These are phyloP conservation scores for Penaeus japonicus DNA, from an alignment of 1,140 invertebrate genomes.

Conservation along the genomic window DNA sequence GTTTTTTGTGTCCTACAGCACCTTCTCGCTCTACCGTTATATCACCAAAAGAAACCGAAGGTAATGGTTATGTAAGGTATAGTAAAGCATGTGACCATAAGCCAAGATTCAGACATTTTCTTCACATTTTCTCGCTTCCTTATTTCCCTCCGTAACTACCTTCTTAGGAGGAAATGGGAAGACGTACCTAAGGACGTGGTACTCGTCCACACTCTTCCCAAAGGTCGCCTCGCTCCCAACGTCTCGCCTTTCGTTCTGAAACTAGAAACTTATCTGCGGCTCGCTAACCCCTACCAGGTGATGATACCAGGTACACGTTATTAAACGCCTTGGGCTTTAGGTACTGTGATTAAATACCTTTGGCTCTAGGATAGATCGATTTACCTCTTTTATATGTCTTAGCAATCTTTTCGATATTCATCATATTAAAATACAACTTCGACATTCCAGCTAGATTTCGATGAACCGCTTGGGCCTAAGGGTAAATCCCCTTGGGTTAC, in stretches of 20 bases:
- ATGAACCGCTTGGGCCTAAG: conserved; percentile 60
- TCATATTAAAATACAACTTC: background rate
- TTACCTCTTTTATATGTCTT: background rate
- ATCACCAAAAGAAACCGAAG: too few relatives aligned
- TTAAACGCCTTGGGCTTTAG: too few relatives aligned
- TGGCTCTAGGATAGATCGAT: too few relatives aligned
- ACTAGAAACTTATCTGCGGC: conserved; percentile 62
- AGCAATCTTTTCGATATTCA: too few relatives aligned
- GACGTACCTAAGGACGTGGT: conserved; percentile 57
- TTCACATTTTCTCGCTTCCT: background rate
- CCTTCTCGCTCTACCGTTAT: too few relatives aligned
- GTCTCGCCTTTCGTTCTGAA: conserved; percentile 62
- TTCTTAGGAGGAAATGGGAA: conserved; percentile 55
- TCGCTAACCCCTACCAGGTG: conserved; percentile 60
- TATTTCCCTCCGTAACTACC: background rate
- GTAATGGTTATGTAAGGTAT: too few relatives aligned
- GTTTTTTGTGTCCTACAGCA: too few relatives aligned
- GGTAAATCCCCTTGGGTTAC: conserved; percentile 66
- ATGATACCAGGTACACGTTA: too few relatives aligned
- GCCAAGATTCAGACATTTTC: background rate
- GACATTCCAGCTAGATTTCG: conserved; percentile 56
- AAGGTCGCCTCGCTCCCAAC: conserved; percentile 58
- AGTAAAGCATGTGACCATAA: too few relatives aligned
- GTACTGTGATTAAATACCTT: too few relatives aligned
- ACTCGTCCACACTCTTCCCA: conserved; percentile 56